Percentiles rank a stretch among this genome's conserved stretches.
These are phyloP conservation scores for Yasuhikotakia modesta DNA, from an alignment of 2,797 vertebrate species.

Conservation along the genomic window DNA sequence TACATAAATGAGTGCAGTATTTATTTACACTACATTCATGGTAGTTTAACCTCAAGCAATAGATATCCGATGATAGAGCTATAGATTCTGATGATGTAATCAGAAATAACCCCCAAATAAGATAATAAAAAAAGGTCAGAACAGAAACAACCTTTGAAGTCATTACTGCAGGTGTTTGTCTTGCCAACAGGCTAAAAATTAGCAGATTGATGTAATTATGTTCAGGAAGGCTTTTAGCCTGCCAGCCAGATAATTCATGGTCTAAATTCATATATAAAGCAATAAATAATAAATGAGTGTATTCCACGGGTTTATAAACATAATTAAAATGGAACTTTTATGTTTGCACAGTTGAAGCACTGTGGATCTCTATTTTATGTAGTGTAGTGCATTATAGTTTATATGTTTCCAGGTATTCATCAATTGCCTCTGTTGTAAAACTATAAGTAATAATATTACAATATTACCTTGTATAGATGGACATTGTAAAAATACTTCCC, in stretches of 20 bases:
- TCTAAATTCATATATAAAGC: neutral
- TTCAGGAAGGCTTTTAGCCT: neutral
- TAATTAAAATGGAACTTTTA: neutral
- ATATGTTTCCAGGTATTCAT: neutral
- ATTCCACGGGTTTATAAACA: neutral
- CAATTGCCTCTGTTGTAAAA: neutral
- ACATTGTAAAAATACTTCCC: neutral
- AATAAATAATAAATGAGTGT: neutral
- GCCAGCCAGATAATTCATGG: neutral
- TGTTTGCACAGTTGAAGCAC: neutral
- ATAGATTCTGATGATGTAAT: neutral
- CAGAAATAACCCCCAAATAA: neutral
- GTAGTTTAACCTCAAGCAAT: neutral
- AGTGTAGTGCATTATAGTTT: neutral
- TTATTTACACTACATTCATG: neutral
- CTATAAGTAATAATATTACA: neutral
- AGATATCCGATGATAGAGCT: neutral
- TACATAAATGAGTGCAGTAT: neutral
- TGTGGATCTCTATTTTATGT: neutral
- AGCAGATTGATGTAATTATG: neutral
- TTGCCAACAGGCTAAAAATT: neutral
- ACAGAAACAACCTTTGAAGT: neutral
- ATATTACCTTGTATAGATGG: neutral
- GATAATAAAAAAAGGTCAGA: neutral
- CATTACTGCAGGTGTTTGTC: neutral